phyloP scores from a whole-genome alignment of 2,888 invertebrate genomes.

The Drosophila paracracens region DNA sequence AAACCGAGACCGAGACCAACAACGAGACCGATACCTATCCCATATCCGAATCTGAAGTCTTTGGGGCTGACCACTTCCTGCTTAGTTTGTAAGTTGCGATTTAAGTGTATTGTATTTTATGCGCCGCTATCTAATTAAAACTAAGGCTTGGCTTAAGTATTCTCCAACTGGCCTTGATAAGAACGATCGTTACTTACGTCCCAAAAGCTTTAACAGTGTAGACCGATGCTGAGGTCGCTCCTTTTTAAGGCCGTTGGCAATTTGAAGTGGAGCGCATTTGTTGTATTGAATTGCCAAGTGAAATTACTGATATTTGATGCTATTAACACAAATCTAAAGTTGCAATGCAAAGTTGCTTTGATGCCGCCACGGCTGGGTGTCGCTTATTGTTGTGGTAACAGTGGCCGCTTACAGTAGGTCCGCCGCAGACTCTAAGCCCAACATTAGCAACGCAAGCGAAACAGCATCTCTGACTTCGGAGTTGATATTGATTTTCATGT shows the following conservation, averaged over 20 bases:
- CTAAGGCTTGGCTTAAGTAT: conserved; percentile 65
- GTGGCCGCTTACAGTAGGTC: conserved; percentile 46
- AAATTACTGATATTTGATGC: conserved; percentile 84
- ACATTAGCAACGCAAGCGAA: conserved; percentile 4
- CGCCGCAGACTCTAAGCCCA: conserved; percentile 17
- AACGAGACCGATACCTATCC: conserved; percentile 1
- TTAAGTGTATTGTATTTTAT: conserved; percentile 72
- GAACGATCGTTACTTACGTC: conserved; percentile 24
- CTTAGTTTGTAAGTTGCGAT: conserved; percentile 50
- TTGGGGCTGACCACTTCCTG: conserved; percentile 63
- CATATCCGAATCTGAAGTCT: conserved; percentile 11
- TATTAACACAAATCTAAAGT: conserved; percentile 78
- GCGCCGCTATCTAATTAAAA: conserved; percentile 74
- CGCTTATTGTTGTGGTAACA: conserved; percentile 39
- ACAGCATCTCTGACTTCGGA: conserved; percentile 18
- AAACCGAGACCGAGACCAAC: conserved; percentile 30
- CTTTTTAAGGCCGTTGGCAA: conserved; percentile 43
- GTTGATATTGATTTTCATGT: conserved; percentile 57
- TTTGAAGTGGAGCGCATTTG: conserved; percentile 47
- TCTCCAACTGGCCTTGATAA: conserved; percentile 69
- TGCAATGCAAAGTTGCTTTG: conserved; percentile 40
- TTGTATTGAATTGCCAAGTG: conserved; percentile 74
- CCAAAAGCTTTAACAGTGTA: conserved; percentile 50
- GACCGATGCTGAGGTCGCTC: conserved; percentile 39
- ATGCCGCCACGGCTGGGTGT: conserved; percentile 35